Conservation (phyloP, 2,797 vertebrate species). For the Capromys pilorides region DNA sequence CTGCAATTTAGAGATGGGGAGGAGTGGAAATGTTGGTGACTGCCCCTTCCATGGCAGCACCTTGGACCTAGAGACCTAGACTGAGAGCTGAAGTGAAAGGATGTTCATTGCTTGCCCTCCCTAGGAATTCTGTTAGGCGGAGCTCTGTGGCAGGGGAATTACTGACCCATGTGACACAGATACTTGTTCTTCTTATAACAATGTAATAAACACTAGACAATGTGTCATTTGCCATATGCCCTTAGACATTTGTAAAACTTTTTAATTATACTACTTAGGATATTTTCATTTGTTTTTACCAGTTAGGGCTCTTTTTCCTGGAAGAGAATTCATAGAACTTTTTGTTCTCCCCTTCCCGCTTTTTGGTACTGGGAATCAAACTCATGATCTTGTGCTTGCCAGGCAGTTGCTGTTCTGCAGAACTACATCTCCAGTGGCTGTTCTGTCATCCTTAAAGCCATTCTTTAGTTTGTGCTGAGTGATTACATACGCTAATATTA, state of each 20-base stretch:
- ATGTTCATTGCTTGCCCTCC: not conserved
- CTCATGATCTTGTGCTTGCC: no score
- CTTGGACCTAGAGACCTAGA: not conserved
- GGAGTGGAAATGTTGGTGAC: not conserved
- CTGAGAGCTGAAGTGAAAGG: accelerated
- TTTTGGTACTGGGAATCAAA: no score
- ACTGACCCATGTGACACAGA: not conserved
- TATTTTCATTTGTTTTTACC: not conserved
- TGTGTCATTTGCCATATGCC: not conserved
- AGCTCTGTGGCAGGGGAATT: not conserved
- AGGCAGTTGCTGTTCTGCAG: no score
- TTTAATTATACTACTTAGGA: not conserved
- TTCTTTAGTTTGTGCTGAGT: not conserved
- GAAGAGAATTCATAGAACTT: not conserved
- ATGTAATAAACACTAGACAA: not conserved
- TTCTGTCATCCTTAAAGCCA: not conserved
- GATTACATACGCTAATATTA: not conserved
- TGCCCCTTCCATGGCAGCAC: no score
- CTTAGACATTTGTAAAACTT: not conserved
- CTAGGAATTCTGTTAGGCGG: not conserved
- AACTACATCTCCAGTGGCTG: not conserved
- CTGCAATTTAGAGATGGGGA: not conserved
- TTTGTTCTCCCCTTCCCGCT: not conserved
- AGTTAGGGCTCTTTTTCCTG: not conserved
- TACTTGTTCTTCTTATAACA: not conserved